Evolutionary conservation across 2,113 vertebrate genomes (phyloP).

Genomic region (Oryzias curvinotus): DNA sequence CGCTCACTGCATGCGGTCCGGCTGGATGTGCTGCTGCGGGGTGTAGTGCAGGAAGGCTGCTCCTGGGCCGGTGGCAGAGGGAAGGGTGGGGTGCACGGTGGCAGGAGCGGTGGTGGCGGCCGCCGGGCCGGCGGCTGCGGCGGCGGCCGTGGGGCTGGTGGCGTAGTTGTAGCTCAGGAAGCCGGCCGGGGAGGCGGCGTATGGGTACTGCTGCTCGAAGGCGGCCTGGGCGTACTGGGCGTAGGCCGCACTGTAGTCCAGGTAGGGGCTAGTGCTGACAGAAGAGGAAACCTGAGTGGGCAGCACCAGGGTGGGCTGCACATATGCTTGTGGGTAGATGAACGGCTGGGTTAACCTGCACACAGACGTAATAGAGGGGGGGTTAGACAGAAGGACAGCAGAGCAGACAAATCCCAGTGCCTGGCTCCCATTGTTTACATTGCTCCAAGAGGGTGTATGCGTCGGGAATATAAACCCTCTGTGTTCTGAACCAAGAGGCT

Average conservation of each 20-base stretch:
- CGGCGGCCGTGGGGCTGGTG: slow-evolving; percentile 75
- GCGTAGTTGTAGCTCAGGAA: slow-evolving; percentile 87
- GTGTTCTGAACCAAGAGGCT: slow-evolving; percentile 21
- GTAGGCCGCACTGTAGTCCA: slow-evolving; percentile 89
- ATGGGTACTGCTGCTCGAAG: slow-evolving; percentile 94
- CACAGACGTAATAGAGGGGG: slow-evolving; percentile 28
- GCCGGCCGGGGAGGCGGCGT: slow-evolving; percentile 84
- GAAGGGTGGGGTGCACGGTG: slow-evolving; percentile 76
- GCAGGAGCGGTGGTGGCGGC: slow-evolving; percentile 62
- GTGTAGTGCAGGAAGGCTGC: slow-evolving; percentile 88
- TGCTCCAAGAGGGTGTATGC: slow-evolving; percentile 10
- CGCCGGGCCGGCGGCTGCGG: slow-evolving; percentile 65
- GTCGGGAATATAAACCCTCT: slow-evolving; percentile 42
- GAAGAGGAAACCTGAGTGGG: slow-evolving; percentile 84
- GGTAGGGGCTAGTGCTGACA: slow-evolving; percentile 84
- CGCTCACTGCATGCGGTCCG: slow-evolving; percentile 89
- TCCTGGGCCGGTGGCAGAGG: slow-evolving; percentile 57
- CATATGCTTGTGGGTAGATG: slow-evolving; percentile 87
- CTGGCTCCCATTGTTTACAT: slow-evolving; percentile 46
- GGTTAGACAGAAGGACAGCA: slow-evolving; percentile 7
- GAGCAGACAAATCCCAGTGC: slow-evolving; percentile 16
- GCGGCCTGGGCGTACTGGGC: slow-evolving; percentile 87
- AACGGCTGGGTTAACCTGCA: slow-evolving; percentile 88
- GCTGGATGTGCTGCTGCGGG: slow-evolving; percentile 87
- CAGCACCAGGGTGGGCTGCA: slow-evolving; percentile 91